Percentiles rank a stretch among this genome's conserved stretches.
These are phyloP conservation scores for Scopus umbretta DNA, from an alignment of 2,113 vertebrate species.

Conservation along the genomic window DNA sequence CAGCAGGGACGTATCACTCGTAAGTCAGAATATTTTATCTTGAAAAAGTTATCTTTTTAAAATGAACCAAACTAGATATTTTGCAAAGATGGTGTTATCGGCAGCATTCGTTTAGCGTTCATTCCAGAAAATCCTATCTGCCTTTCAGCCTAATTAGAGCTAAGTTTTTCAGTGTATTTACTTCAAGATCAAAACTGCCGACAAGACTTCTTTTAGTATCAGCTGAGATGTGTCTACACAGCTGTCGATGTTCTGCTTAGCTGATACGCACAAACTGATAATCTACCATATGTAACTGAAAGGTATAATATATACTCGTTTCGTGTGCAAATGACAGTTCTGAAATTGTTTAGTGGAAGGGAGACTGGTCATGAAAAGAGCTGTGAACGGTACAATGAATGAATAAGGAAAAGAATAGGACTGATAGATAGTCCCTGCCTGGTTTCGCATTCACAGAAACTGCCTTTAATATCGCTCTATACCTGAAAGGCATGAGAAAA, in stretches of 20 bases:
- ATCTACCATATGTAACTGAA: not conserved
- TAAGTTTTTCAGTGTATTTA: conserved; percentile 28
- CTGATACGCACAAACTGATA: not conserved
- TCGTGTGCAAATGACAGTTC: not conserved
- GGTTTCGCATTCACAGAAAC: not conserved
- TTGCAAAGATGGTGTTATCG: not conserved
- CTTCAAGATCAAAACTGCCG: conserved; percentile 2
- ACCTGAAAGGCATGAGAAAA: not conserved
- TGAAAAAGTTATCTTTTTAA: not conserved
- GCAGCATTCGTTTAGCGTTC: not conserved
- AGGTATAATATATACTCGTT: not conserved
- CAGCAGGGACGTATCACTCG: accelerated
- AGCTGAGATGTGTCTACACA: not conserved
- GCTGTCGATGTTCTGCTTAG: conserved; percentile 7
- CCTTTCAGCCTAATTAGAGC: conserved; percentile 16
- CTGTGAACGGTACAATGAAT: not conserved
- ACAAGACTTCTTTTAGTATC: not conserved
- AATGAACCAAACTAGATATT: not conserved
- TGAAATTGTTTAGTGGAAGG: not conserved
- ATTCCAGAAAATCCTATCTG: not conserved
- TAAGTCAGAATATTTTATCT: not conserved
- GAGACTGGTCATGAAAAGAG: not conserved
- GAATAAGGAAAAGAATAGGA: not conserved
- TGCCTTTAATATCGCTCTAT: not conserved
- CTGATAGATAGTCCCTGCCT: not conserved